These are phyloP conservation scores for Lordiphosa fenestrarum DNA, from an alignment of 2,888 invertebrate species.

Conservation along the genomic window DNA sequence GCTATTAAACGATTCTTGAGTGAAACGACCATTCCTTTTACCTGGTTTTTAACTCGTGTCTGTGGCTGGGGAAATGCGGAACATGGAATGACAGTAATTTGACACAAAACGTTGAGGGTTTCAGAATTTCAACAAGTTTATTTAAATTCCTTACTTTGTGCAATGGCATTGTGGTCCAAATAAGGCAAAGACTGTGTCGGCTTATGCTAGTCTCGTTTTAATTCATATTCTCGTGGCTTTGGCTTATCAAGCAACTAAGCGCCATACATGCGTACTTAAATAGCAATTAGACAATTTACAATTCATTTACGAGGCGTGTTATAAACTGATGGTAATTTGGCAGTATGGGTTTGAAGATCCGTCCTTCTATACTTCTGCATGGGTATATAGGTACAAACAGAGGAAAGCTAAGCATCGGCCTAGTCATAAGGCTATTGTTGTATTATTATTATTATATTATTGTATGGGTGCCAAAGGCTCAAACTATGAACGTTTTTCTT, in stretches of 20 bases:
- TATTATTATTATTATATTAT: too few relatives aligned
- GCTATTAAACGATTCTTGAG: conserved; percentile 7
- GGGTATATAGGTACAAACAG: too few relatives aligned
- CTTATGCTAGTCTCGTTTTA: conserved; percentile 17
- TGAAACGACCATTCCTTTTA: conserved; percentile 18
- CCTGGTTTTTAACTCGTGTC: conserved; percentile 34
- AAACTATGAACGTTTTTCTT: too few relatives aligned
- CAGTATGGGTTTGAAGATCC: too few relatives aligned
- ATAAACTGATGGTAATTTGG: too few relatives aligned
- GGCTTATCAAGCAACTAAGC: conserved; percentile 19
- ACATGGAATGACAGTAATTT: conserved; percentile 69
- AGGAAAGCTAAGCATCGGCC: too few relatives aligned
- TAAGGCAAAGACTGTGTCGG: conserved; percentile 45
- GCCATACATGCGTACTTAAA: conserved; percentile 19
- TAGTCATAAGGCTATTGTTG: too few relatives aligned
- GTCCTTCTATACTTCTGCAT: too few relatives aligned
- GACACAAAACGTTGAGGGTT: conserved; percentile 62
- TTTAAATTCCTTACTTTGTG: conserved; percentile 33
- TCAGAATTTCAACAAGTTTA: conserved; percentile 57
- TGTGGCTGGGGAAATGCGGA: conserved; percentile 31
- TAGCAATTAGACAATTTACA: conserved; percentile 7
- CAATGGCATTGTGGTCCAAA: conserved; percentile 61
- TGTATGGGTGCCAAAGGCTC: too few relatives aligned
- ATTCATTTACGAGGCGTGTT: too few relatives aligned
- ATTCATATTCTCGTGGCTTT: conserved; percentile 16